These are phyloP conservation scores for Plodia interpunctella DNA, from an alignment of 1,140 invertebrate genomes.

Conservation along the genomic window DNA sequence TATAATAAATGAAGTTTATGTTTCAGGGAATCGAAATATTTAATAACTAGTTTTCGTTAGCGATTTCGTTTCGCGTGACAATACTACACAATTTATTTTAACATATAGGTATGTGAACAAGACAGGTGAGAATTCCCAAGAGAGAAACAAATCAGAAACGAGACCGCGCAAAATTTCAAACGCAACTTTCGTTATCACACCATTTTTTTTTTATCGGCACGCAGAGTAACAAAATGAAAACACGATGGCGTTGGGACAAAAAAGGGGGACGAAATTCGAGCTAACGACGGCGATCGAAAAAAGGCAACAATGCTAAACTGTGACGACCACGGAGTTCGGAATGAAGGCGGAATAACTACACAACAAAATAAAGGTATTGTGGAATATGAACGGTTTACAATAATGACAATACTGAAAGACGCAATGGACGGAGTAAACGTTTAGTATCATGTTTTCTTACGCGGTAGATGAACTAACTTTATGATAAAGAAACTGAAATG, in stretches of 20 bases:
- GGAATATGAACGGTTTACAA: neutral
- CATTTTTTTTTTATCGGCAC: neutral
- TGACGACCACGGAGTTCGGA: constrained; percentile 47
- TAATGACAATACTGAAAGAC: neutral
- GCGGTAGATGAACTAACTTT: too few relatives aligned
- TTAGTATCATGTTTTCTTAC: too few relatives aligned
- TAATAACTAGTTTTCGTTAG: too few relatives aligned
- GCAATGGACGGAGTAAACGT: neutral
- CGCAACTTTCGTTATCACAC: constrained; percentile 3
- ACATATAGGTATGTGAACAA: too few relatives aligned
- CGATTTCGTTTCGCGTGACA: too few relatives aligned
- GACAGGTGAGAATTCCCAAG: too few relatives aligned
- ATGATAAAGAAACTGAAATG: too few relatives aligned
- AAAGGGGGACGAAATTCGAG: constrained; percentile 28
- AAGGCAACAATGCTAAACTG: constrained; percentile 64
- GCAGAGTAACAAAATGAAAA: constrained; percentile 15
- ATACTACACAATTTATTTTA: too few relatives aligned
- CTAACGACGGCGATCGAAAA: constrained; percentile 45
- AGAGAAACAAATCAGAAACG: neutral
- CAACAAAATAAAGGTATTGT: neutral
- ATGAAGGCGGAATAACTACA: constrained; percentile 29
- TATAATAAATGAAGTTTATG: too few relatives aligned
- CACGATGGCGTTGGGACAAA: constrained; percentile 30
- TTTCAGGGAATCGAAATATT: too few relatives aligned
- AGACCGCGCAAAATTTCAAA: neutral